These are phyloP conservation scores for Timandra comae DNA, from an alignment of 2,888 invertebrate genomes.

Conservation along the genomic window DNA sequence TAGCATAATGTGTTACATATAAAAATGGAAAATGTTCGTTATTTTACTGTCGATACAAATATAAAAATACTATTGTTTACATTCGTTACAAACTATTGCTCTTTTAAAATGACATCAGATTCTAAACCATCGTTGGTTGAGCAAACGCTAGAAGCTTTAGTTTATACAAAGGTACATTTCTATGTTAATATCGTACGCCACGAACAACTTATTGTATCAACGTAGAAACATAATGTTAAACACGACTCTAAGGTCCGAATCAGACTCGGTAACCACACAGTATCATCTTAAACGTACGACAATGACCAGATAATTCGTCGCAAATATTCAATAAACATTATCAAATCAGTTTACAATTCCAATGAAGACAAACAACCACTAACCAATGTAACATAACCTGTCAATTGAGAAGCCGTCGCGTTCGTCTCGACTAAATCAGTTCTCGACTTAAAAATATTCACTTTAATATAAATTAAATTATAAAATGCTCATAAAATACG, in stretches of 20 bases:
- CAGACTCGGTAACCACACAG: conserved; percentile 52
- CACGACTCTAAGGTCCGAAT: conserved; percentile 34
- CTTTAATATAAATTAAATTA: conserved; percentile 67
- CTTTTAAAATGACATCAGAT: conserved; percentile 31
- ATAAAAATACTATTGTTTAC: conserved; percentile 58
- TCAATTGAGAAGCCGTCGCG: conserved; percentile 46
- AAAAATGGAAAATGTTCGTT: conserved; percentile 49
- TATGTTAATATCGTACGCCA: conserved; percentile 32
- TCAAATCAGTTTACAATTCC: too few relatives aligned
- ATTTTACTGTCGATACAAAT: conserved; percentile 42
- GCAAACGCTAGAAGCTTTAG: conserved; percentile 55
- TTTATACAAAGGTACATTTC: conserved; percentile 35
- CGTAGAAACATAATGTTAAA: conserved; percentile 27
- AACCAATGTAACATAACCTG: conserved; percentile 24
- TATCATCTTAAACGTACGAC: conserved; percentile 6
- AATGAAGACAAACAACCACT: conserved; percentile 44
- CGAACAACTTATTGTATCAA: conserved; percentile 28
- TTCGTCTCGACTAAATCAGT: conserved; percentile 66
- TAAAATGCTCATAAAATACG: conserved; percentile 71
- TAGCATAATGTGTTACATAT: conserved; percentile 49
- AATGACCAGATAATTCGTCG: conserved; percentile 8
- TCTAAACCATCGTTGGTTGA: conserved; percentile 48
- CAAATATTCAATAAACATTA: conserved; percentile 3
- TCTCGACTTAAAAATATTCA: conserved; percentile 56
- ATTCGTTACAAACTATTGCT: conserved; percentile 32